Evolutionary conservation across 2,113 vertebrate species (phyloP).

Genomic region (Hippocampus abdominalis): DNA sequence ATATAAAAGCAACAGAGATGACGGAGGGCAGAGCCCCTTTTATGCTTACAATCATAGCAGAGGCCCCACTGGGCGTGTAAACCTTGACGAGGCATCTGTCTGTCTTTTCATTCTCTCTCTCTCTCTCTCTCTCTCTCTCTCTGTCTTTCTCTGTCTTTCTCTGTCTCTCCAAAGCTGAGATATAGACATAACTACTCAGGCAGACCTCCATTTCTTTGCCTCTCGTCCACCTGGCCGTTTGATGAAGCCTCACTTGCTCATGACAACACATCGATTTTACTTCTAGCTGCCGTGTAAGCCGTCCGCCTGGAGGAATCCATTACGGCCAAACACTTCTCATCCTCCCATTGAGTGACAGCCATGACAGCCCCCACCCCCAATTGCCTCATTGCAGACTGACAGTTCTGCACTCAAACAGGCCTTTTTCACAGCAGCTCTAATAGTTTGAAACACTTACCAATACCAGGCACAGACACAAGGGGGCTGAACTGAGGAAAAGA

Average conservation of each 20-base stretch:
- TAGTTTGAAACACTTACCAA: slow-evolving; percentile 97
- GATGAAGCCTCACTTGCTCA: slow-evolving; percentile 84
- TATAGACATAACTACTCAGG: slow-evolving; percentile 71
- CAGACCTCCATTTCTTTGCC: slow-evolving; percentile 62
- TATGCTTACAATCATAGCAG: slow-evolving; percentile 71
- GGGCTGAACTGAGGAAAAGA: slow-evolving; percentile 37
- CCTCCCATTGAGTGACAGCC: slow-evolving; percentile 76
- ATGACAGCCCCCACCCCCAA: slow-evolving; percentile 66
- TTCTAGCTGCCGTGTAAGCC: slow-evolving; percentile 88
- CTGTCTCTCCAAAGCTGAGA: slow-evolving; percentile 37
- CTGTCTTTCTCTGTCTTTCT: too few species aligned
- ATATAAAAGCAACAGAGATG: slow-evolving; percentile 71
- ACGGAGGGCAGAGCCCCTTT: slow-evolving; percentile 73
- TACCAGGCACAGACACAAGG: slow-evolving; percentile 88
- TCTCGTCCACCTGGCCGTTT: slow-evolving; percentile 85
- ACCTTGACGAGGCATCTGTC: slow-evolving; percentile 67
- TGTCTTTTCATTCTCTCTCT: slow-evolving; percentile 62
- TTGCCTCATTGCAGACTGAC: slow-evolving; percentile 85
- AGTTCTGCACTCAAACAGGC: slow-evolving; percentile 90
- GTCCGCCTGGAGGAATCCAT: slow-evolving; percentile 97
- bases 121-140: slow-evolving; percentile 3
- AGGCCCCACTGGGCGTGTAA: slow-evolving; percentile 66
- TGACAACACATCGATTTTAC: slow-evolving; percentile 99
- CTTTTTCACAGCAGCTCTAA: slow-evolving; percentile 90
- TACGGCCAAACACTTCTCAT: slow-evolving; percentile 96